Evolutionary conservation across 1,140 invertebrate species (phyloP).

Genomic region (Lethrus apterus): DNA sequence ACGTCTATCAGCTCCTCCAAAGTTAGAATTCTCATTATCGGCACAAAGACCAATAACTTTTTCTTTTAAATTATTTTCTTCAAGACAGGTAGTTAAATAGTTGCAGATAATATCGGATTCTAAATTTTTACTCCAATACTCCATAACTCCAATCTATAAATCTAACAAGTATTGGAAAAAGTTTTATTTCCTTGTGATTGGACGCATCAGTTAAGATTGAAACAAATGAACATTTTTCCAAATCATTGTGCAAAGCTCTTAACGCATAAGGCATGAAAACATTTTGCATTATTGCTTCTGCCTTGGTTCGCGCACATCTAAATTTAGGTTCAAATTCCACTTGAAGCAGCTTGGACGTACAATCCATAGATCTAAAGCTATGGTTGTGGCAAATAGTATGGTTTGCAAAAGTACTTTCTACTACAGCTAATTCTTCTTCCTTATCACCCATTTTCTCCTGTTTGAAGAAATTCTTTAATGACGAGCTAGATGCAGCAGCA

Average conservation of each 20-base stretch:
- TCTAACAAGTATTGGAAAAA: too few species aligned
- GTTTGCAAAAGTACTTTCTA: conserved; percentile 30
- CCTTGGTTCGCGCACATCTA: conserved; percentile 14
- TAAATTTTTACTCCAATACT: too few species aligned
- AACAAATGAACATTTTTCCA: too few species aligned
- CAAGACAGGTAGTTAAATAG: conserved; percentile 5
- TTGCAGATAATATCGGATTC: neutral
- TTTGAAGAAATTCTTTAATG: conserved; percentile 30
- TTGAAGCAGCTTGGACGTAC: conserved; percentile 30
- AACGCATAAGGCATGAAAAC: conserved; percentile 11
- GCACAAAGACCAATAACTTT: conserved; percentile 30
- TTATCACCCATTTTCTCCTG: conserved; percentile 25
- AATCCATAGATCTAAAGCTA: conserved; percentile 34
- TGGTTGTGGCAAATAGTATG: conserved; percentile 34
- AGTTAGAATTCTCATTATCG: too few species aligned
- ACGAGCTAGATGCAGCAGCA: conserved; percentile 31
- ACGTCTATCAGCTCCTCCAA: conserved; percentile 25
- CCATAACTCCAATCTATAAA: too few species aligned
- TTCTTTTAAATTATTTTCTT: conserved; percentile 1
- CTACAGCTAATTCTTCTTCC: conserved; percentile 22
- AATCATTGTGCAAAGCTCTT: too few species aligned
- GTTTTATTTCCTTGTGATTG: too few species aligned
- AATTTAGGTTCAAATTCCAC: conserved; percentile 23
- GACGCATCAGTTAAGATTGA: too few species aligned
- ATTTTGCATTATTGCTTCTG: conserved; percentile 12